These are phyloP conservation scores for Siniperca scherzeri DNA, from an alignment of 2,797 vertebrate species.

Conservation along the genomic window DNA sequence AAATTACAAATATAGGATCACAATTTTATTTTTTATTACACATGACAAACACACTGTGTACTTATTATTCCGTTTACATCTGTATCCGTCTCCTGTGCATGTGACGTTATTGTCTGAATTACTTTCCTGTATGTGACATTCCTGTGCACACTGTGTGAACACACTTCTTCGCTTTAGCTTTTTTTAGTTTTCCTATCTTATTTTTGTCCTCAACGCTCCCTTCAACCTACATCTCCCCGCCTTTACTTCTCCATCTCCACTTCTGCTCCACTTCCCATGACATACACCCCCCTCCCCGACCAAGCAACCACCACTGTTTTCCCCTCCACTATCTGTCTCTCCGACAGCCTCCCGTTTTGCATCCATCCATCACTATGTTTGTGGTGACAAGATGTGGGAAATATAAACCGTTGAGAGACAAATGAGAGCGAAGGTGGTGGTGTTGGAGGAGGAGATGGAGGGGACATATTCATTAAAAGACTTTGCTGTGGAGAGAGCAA, in stretches of 20 bases:
- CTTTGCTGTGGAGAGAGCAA: constrained; percentile 73
- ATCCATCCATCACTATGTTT: constrained; percentile 70
- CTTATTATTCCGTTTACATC: constrained; percentile 50
- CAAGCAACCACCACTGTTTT: constrained; percentile 41
- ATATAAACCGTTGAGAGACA: constrained; percentile 64
- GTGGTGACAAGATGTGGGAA: constrained; percentile 59
- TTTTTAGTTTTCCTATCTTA: constrained; percentile 56
- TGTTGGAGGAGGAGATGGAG: constrained; percentile 12
- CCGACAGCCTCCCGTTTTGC: constrained; percentile 48
- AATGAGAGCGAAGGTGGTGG: constrained; percentile 47
- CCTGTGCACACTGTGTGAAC: constrained; percentile 32
- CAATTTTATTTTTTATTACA: constrained; percentile 6
- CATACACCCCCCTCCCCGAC: constrained; percentile 23
- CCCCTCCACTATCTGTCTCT: constrained; percentile 50
- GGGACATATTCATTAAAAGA: constrained; percentile 69
- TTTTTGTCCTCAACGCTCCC: constrained; percentile 58
- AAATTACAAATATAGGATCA: background rate
- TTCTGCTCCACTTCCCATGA: constrained; percentile 78
- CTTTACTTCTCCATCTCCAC: constrained; percentile 63
- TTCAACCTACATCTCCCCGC: constrained; percentile 63
- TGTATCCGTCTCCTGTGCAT: background rate
- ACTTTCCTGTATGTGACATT: constrained; percentile 56
- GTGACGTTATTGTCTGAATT: constrained; percentile 35
- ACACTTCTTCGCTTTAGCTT: constrained; percentile 32
- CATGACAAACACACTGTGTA: background rate